These are phyloP conservation scores for Stenolophus ochropezus DNA, from an alignment of 2,888 invertebrate genomes.

Conservation along the genomic window DNA sequence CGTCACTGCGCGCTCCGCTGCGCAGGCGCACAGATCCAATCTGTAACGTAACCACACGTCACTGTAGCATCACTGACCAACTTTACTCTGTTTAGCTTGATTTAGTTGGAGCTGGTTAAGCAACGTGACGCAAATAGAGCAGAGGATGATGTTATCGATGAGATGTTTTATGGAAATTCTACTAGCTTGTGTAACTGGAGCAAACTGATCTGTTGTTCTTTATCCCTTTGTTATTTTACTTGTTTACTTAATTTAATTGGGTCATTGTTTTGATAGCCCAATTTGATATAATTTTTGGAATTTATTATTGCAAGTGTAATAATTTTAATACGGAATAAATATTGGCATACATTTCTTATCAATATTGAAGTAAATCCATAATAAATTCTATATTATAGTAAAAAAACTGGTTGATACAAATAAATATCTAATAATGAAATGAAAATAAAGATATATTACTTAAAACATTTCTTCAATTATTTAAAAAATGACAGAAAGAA, in stretches of 20 bases:
- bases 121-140: slow-evolving; percentile 34
- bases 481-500: too few relatives aligned
- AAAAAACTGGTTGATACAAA: too few relatives aligned
- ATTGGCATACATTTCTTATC: too few relatives aligned
- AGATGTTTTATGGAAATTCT: not conserved
- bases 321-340: not conserved
- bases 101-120: not conserved
- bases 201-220: not conserved
- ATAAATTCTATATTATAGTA: too few relatives aligned
- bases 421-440: too few relatives aligned
- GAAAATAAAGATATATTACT: too few relatives aligned
- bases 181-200: not conserved
- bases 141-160: slow-evolving; percentile 9
- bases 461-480: too few relatives aligned
- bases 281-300: not conserved
- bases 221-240: not conserved
- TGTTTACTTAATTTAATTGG: not conserved
- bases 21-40: slow-evolving; percentile 5
- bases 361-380: too few relatives aligned
- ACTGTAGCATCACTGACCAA: slow-evolving; percentile 28
- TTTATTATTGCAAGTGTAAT: not conserved
- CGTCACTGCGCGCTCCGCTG: slow-evolving; percentile 17
- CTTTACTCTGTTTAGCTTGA: not conserved
- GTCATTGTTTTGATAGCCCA: not conserved
- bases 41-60: not conserved